Percentiles rank a stretch among this genome's conserved stretches.
Conservation (phyloP, 2,113 vertebrate species). For the Cyprinodon brontotheroides region DNA sequence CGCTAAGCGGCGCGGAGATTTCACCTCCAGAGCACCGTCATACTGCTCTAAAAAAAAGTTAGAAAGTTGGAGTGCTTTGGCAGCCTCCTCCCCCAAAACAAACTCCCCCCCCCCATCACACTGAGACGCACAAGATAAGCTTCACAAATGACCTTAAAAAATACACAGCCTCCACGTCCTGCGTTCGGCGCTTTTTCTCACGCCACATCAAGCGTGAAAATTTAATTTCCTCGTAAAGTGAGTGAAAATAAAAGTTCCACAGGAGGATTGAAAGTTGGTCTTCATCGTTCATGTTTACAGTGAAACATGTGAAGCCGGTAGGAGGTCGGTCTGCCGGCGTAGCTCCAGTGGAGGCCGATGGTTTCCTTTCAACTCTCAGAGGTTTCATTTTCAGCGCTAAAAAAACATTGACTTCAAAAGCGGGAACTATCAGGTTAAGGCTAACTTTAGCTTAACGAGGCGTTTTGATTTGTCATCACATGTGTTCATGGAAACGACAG, state of each 20-base stretch:
- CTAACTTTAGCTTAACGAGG: background rate
- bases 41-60: conserved; percentile 8
- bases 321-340: conserved; percentile 22
- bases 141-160: conserved; percentile 31
- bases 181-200: conserved; percentile 36
- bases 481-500: background rate
- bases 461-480: background rate
- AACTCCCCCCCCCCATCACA: background rate
- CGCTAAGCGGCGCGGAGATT: conserved; percentile 24
- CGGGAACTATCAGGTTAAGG: background rate
- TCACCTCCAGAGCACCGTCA: conserved; percentile 29
- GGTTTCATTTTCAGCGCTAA: background rate
- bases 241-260: background rate
- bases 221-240: conserved; percentile 45
- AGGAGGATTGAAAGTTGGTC: conserved; percentile 16
- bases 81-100: background rate
- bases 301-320: conserved; percentile 7
- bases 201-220: conserved; percentile 29
- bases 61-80: conserved; percentile 1
- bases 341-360: conserved; percentile 24
- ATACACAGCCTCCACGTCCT: conserved; percentile 26
- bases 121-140: conserved; percentile 19
- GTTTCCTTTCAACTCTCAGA: conserved; percentile 13
- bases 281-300: conserved; percentile 33
- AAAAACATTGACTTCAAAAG: background rate